Conservation (phyloP, 2,888 invertebrate genomes). For the Helicoverpa assulta region DNA sequence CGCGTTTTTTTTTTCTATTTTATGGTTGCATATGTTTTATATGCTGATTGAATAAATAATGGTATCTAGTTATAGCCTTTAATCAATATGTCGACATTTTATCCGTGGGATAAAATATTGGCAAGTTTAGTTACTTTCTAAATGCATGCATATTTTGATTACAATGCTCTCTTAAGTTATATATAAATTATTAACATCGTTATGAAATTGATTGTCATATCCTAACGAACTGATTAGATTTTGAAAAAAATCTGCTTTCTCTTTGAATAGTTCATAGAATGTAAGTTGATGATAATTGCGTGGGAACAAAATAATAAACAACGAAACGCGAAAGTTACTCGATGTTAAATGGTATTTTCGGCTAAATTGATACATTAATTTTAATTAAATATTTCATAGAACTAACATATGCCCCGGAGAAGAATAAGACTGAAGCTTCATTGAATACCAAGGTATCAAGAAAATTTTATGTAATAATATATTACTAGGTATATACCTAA, state of each 20-base stretch:
- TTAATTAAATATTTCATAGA: not conserved
- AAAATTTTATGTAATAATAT: no score
- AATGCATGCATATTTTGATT: constrained; percentile 40
- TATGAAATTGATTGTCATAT: constrained; percentile 57
- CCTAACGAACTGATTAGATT: constrained; percentile 26
- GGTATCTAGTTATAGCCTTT: constrained; percentile 50
- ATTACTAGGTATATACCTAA: no score
- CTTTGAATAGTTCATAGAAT: constrained; percentile 37
- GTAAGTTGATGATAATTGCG: constrained; percentile 35
- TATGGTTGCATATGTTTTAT: constrained; percentile 61
- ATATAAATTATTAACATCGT: constrained; percentile 48
- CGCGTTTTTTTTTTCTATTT: constrained; percentile 57
- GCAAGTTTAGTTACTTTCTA: constrained; percentile 54
- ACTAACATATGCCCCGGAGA: not conserved
- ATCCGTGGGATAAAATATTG: constrained; percentile 27
- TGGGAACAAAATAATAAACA: constrained; percentile 44
- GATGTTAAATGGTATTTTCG: not conserved
- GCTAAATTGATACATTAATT: not conserved
- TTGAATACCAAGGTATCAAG: no score
- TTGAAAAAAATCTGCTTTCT: constrained; percentile 50
- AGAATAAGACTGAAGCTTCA: not conserved
- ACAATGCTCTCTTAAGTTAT: constrained; percentile 33
- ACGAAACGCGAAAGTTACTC: not conserved
- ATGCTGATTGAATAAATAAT: constrained; percentile 64
- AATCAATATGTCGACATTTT: constrained; percentile 37